Evolutionary conservation across 2,888 invertebrate genomes (phyloP).

Genomic region (Lycocerus yunnanus): DNA sequence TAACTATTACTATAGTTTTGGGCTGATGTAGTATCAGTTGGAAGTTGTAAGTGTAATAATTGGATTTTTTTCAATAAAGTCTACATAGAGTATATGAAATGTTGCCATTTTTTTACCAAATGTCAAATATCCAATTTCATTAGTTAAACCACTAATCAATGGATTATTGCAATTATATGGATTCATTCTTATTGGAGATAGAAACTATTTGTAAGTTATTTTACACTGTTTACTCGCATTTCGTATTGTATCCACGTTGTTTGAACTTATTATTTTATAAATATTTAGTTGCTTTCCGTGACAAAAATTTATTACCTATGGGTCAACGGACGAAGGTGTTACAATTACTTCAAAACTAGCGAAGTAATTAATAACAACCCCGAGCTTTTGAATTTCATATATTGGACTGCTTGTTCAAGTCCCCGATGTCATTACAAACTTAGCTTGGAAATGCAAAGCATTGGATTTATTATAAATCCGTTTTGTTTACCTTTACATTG

Average conservation of each 20-base stretch:
- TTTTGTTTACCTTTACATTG: neutral
- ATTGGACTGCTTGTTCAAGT: neutral
- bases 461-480: neutral
- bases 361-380: neutral
- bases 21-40: too few relatives aligned
- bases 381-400: neutral
- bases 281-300: neutral
- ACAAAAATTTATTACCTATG: neutral
- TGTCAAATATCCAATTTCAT: neutral
- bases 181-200: neutral
- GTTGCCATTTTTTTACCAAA: too few relatives aligned
- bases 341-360: neutral
- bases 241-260: neutral
- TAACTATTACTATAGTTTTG: too few relatives aligned
- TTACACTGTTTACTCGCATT: neutral
- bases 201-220: neutral
- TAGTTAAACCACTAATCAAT: neutral
- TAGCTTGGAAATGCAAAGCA: neutral
- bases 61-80: too few relatives aligned
- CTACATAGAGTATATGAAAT: too few relatives aligned
- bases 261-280: neutral
- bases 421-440: neutral
- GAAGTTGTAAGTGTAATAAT: too few relatives aligned
- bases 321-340: neutral
- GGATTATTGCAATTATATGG: neutral